Base-by-base conservation (phyloP, 2,888 invertebrate species). In the Eupsilia transversa region DNA sequence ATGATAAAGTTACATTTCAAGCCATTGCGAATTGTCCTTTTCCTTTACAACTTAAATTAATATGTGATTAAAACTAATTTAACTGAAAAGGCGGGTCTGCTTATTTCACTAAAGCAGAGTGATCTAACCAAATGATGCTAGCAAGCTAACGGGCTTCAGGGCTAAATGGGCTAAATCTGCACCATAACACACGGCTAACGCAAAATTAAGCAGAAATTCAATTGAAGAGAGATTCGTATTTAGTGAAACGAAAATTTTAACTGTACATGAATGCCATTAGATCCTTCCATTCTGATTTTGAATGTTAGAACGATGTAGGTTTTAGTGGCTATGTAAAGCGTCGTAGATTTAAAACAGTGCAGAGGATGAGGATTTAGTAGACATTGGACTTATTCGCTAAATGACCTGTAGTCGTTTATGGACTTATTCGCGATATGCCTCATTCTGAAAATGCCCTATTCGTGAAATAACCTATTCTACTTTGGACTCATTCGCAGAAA, bases 91-190 rank as follows among this genome's bases (percentile, higher is more conserved):
- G 46, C 20, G 35, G 7, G 17, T n/a, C 27, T 38, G 23, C 23
- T 63, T 60, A 56, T 56, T 49, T 14, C 23, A 27, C 49, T 52
- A 56, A 17, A 66, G 33, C 20, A 23, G 2, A 57, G 14, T 79
- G 70, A 60, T 69, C 63, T 77, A 77, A 66, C 72, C 46, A 63
- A 78, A 78, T 75, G 71, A 78, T 73, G 70, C 72, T 63, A 41
- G 60, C 33, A 43, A 46, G 41, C 68, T 77, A 86, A 84, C 85
- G 82, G n/a, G n/a, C 78, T 71, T 70, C 60, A 27, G 17, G 30
- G 57, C 75, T 87, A 84, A 84, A 81, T 87, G 73, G 87, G 17
- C 41, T 41, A 65, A 87, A 81, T 77, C 74, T 82, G 85, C 63
- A 67, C 52, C 30, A 72, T n/a, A 80, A 61, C 27, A 35, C 46